Evolutionary conservation across 2,888 invertebrate species (phyloP), one percentile per base, ranked within the genome.

Genomic region (Deilephila elpenor): DNA sequence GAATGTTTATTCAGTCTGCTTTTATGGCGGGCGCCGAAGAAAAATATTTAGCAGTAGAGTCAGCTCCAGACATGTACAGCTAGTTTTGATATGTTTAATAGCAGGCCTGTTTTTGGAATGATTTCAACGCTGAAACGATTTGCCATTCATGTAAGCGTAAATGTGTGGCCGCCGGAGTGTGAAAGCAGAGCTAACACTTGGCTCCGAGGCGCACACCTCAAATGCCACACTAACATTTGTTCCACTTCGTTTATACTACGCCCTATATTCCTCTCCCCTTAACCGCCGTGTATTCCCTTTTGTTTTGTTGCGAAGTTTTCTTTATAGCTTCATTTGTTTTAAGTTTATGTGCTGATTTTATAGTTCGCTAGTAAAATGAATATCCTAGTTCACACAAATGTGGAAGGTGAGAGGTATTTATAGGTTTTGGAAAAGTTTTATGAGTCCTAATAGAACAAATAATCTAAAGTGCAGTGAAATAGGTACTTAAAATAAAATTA

Each of bases 221-320:
- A 92, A 92, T 92, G 91, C 86, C 92, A 91, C 86, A 84, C 82
- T 92, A 92, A 90, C 92, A 91, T 92, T 92, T 83, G 89, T 88
- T 88, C 88, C 87, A 89, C 83, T 87, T 86, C 83, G 86, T 89
- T 89, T 90, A 88, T 88, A 87, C 82, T 82, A 83, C 83, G 88
- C 87, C 88, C 90, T 82, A 90, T 88, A 89, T 89, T 81, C 75
- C 83, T 79, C 80, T 71, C 51, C 44, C 67, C 67, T 25, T 83
- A 83, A 78, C 73, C 76, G 44, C 71, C 74, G 73, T 76, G 73
- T 75, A 73, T 61, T 73, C 67, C 59, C 44, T 72, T 64, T 74
- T 51, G 25, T 67, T 67, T 67, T 67, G 25, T 25, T 67, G 25
- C 25, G 17, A 51, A 5, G 44, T 51, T 67, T 67, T 64, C 64